Conservation (phyloP, 2,888 invertebrate genomes). For the Xylota sylvarum region DNA sequence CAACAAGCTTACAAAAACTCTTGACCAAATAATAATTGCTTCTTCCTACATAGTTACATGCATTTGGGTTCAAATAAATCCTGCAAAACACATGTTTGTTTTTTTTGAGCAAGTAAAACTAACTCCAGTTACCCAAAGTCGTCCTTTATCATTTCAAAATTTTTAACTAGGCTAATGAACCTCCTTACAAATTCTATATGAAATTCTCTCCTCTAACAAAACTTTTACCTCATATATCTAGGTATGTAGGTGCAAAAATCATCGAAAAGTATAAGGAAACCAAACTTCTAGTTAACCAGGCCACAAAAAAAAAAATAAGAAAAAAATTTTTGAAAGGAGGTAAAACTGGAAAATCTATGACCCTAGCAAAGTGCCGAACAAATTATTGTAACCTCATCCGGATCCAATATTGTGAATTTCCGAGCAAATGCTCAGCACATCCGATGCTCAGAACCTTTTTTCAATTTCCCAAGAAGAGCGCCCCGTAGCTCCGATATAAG, state of each 20-base stretch:
- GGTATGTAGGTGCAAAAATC: slow-evolving; percentile 2
- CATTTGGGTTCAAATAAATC: too few species aligned
- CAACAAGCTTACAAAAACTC: too few species aligned
- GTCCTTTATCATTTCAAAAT: neutral
- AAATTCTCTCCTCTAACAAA: neutral
- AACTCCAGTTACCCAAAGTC: neutral
- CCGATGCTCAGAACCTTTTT: slow-evolving; percentile 68
- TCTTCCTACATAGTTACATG: too few species aligned
- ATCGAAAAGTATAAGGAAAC: neutral
- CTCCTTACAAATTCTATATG: neutral
- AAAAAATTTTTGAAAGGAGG: too few species aligned
- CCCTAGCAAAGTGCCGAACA: slow-evolving; percentile 65
- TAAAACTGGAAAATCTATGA: slow-evolving; percentile 19
- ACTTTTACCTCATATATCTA: neutral
- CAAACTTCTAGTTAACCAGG: neutral
- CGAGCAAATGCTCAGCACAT: slow-evolving; percentile 75
- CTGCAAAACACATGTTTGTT: too few species aligned
- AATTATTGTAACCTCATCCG: slow-evolving; percentile 76
- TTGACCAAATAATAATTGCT: too few species aligned
- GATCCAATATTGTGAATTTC: slow-evolving; percentile 76
- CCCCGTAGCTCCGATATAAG: slow-evolving; percentile 62
- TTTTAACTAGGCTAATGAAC: neutral
- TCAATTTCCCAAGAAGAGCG: slow-evolving; percentile 61
- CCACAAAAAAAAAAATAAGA: neutral
- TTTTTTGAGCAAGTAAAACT: neutral